Base-by-base conservation (phyloP, 2,797 vertebrate species). In the Meriones psammophilus region DNA sequence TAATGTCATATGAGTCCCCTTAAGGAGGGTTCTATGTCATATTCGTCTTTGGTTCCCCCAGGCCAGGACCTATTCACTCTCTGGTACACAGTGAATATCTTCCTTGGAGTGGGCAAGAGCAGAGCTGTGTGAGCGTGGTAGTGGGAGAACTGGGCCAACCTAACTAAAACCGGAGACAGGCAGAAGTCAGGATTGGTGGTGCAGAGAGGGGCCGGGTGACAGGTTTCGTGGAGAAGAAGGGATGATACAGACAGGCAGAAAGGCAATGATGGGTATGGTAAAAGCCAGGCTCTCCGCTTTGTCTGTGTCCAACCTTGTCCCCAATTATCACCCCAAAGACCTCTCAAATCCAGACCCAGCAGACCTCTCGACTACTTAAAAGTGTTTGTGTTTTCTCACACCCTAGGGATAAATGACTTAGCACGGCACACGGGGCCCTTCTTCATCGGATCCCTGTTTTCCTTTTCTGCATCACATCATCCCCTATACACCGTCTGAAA, bases 91-190 rank as follows among this genome's bases (percentile, higher is more conserved):
- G 10, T 4, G 33, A n/a, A 0, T 64, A 42, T 64, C 17, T 33
- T 73, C 54, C 92, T 42, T 26, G 73, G 26, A 89, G 79, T 30
- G 20, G 93, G 89, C 22, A 93, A 92, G 80, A 80, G 69, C 26
- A 95, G 81, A 86, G 54, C 84, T 30, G 56, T 91, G 76, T 66
- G 68, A 74, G 8, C 14, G 14, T 39, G 15, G 13, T 28, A 42
- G 54, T 50, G 74, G 74, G 46, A 33, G 46, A 92, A 69, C 4
- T 68, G 42, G 93, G 13, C 39, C 58, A 87, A 84, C 17, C 13
- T 91, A 54, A 77, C 39, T 73, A 87, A 95, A 93, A 74, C 13
- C n/a, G 91, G n/a, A 87, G 14, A 95, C 50, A 83, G 64, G 58
- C 39, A n/a, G 22, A 84, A 87, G 33, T 92, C 66, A 64, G 50